phyloP scores from a whole-genome alignment of 2,113 vertebrate species.

The Ceratotherium simum region DNA sequence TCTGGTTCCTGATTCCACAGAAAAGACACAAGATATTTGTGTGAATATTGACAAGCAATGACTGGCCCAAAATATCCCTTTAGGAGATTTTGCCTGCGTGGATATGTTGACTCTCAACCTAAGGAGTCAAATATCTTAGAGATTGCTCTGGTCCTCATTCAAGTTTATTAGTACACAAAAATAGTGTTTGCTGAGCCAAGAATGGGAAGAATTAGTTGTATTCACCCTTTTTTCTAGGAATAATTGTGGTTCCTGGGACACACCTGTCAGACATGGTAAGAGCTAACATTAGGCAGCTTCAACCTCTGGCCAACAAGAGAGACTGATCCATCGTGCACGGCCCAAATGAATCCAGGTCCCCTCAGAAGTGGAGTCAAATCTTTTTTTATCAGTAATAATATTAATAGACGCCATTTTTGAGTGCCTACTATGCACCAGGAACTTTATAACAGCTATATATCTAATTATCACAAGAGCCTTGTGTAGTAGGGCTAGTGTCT shows the following conservation, averaged over 20 bases:
- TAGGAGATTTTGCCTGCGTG: not conserved
- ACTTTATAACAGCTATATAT: slow-evolving; percentile 31
- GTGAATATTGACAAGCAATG: slow-evolving; percentile 6
- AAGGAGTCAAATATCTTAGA: slow-evolving; percentile 12
- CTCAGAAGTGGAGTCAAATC: slow-evolving; percentile 26
- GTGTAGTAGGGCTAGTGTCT: not conserved
- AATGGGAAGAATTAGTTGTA: slow-evolving; percentile 26
- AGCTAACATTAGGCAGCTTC: not conserved
- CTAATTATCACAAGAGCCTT: slow-evolving; percentile 40
- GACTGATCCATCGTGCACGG: not conserved
- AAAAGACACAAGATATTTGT: not conserved
- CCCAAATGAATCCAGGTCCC: not conserved
- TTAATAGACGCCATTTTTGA: not conserved
- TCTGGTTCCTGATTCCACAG: slow-evolving; percentile 28
- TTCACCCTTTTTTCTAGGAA: slow-evolving; percentile 41
- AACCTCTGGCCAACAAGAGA: not conserved
- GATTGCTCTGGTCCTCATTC: not conserved
- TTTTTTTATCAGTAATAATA: not conserved
- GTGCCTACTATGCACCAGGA: not conserved
- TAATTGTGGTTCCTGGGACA: not conserved
- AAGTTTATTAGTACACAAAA: not conserved
- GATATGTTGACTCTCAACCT: slow-evolving; percentile 2
- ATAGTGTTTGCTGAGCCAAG: not conserved
- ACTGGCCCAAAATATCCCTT: not conserved
- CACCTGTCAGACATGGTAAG: slow-evolving; percentile 26